Evolutionary conservation across 2,888 invertebrate genomes (phyloP), one percentile per base, ranked within the genome.

Genomic region (Cerastis leucographa): DNA sequence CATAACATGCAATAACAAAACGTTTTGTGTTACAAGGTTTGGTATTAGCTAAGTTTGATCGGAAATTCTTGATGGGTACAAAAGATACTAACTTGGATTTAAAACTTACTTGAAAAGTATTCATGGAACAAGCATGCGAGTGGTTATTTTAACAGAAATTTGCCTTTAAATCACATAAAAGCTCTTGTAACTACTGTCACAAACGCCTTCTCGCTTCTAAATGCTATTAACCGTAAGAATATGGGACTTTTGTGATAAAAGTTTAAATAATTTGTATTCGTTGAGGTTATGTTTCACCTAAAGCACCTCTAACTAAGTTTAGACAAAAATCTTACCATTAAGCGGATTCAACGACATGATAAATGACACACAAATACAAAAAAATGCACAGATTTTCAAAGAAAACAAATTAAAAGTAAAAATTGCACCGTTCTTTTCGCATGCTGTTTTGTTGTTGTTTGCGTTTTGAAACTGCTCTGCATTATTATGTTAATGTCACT

Each of bases 321-420:
- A 1, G 1, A 71, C 42, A 40, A 29, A 80, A 56, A 35, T 25
- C 92, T 90, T 91, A 95, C 96, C 96, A 74, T 94, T 95, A 56
- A 96, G 81, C 40, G 96, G 96, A 85, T 95, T 95, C 42, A 94
- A 87, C 22, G 95, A 92, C 96, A 96, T 96, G 7, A 54, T 83
- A 89, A 29, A 44, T 4, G 35, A 42, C 0, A 9, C 19, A 56
- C 29, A 61, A 42, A 54, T 59, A 71, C 25, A 62, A 29, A 59
- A 29, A 40, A 2, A 72, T 71, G 22, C 22, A 44, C 19, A 42
- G 22, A 73, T 66, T 29, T 66, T 1, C 2, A 42, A 0, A 67
- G 0, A 62, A 49, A 29, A 56, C 8, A 42, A 17, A 42, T 14
- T 62, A 49, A 54, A 71, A 35, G 22, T n/a, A 14, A 40, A 56